These are phyloP conservation scores for Calycopis cecrops DNA, from an alignment of 1,140 invertebrate genomes.

Conservation along the genomic window DNA sequence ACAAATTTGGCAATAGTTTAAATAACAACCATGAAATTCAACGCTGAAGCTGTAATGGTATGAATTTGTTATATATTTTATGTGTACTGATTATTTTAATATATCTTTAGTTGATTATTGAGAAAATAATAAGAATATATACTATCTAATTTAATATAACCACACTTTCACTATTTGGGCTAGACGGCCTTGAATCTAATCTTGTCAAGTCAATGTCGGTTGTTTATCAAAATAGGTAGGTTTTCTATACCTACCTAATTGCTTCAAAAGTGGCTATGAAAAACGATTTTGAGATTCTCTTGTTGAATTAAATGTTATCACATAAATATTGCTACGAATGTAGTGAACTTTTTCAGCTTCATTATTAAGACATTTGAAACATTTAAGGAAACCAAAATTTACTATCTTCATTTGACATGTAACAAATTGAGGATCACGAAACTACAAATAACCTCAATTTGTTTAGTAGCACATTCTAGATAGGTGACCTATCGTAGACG, in stretches of 20 bases:
- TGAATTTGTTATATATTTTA: conserved; percentile 26
- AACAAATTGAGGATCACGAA: too few relatives aligned
- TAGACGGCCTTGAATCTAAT: conserved; percentile 71
- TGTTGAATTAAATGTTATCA: too few relatives aligned
- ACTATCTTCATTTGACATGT: too few relatives aligned
- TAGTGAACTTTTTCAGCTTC: too few relatives aligned
- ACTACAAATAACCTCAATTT: too few relatives aligned
- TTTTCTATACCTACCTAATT: conserved; percentile 12
- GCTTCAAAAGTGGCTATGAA: conserved; percentile 1
- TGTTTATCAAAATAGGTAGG: conserved; percentile 51
- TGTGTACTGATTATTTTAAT: conserved; percentile 18
- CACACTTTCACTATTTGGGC: conserved; percentile 57
- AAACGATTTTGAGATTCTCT: too few relatives aligned
- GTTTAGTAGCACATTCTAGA: too few relatives aligned
- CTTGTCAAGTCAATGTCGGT: conserved; percentile 68
- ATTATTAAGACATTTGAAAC: too few relatives aligned
- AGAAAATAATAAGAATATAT: too few relatives aligned
- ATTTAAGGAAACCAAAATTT: too few relatives aligned
- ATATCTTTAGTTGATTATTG: not conserved
- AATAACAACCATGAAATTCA: conserved; percentile 40
- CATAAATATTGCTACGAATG: too few relatives aligned
- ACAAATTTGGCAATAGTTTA: conserved; percentile 36
- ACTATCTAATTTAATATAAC: conserved; percentile 40
- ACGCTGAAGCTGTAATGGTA: conserved; percentile 48
- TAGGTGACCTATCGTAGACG: too few relatives aligned